Evolutionary conservation across 1,140 invertebrate genomes (phyloP).

Genomic region (Zaprionus capensis): DNA sequence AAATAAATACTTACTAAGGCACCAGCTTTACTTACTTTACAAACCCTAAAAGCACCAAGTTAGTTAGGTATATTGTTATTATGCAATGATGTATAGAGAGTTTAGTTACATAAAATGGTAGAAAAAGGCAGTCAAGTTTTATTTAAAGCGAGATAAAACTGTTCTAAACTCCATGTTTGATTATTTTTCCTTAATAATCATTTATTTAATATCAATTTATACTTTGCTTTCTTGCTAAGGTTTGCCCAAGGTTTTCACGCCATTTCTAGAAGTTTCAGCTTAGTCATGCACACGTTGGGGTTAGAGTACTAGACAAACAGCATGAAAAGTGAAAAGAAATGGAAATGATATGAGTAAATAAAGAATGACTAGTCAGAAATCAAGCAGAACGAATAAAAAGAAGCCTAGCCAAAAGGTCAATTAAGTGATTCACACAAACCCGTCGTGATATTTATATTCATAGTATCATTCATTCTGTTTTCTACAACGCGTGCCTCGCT

Average conservation of each 20-base stretch:
- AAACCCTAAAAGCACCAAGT: too few relatives aligned
- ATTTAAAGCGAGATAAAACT: too few relatives aligned
- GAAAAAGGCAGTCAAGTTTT: too few relatives aligned
- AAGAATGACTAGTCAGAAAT: slow-evolving; percentile 1
- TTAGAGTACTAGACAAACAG: background rate
- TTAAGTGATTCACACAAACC: background rate
- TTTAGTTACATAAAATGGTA: too few relatives aligned
- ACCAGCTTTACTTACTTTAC: too few relatives aligned
- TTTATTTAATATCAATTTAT: background rate
- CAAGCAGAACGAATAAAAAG: background rate
- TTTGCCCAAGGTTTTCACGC: background rate
- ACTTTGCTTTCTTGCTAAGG: background rate
- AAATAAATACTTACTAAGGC: too few relatives aligned
- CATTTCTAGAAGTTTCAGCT: background rate
- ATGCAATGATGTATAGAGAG: too few relatives aligned
- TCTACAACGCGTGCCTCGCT: background rate
- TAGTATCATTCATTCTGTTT: slow-evolving; percentile 5
- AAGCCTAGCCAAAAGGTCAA: background rate
- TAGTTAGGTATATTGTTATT: too few relatives aligned
- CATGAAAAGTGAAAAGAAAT: slow-evolving; percentile 1
- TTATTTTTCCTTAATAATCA: too few relatives aligned
- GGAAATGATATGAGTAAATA: background rate
- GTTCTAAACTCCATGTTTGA: too few relatives aligned
- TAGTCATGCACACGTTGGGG: background rate
- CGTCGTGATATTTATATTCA: background rate